A percentile compares a stretch with the other conserved stretches of the same genome.
Evolutionary conservation across 2,797 vertebrate species (phyloP).

Genomic region (Naso thynnoides): DNA sequence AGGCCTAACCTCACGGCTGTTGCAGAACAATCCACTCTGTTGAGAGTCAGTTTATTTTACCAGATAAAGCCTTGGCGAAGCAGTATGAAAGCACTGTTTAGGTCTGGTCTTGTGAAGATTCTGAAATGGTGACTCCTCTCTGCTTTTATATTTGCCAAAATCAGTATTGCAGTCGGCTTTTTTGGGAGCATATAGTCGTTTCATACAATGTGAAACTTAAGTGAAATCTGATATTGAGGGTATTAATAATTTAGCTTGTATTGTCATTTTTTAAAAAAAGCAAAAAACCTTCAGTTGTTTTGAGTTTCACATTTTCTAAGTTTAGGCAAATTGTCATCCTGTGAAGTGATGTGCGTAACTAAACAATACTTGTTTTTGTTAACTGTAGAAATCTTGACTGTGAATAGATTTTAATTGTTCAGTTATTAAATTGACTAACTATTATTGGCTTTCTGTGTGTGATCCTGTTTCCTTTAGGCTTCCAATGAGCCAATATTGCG

Average conservation of each 20-base stretch:
- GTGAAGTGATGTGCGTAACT: background rate
- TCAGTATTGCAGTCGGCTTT: background rate
- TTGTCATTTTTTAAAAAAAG: no score
- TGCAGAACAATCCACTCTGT: background rate
- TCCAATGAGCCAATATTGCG: constrained; percentile 95
- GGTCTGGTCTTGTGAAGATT: constrained; percentile 2
- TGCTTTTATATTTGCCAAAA: no score
- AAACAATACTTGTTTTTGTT: background rate
- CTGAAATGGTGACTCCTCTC: background rate
- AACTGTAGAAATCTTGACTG: background rate
- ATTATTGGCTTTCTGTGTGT: background rate
- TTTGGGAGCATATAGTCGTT: no score
- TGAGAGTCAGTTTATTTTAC: background rate
- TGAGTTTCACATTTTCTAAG: no score
- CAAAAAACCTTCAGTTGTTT: no score
- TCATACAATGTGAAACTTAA: no score
- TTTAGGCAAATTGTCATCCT: no score
- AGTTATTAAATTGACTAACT: background rate
- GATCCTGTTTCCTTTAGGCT: constrained; percentile 79
- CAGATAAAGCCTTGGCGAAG: background rate
- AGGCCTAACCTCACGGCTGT: background rate
- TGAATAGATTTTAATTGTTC: background rate
- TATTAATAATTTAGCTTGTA: no score
- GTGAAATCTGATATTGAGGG: no score
- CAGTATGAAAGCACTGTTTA: background rate